Percentiles rank a stretch among this genome's conserved stretches.
Conservation (phyloP, 2,888 invertebrate species). For the Pristionchus arcanus region DNA sequence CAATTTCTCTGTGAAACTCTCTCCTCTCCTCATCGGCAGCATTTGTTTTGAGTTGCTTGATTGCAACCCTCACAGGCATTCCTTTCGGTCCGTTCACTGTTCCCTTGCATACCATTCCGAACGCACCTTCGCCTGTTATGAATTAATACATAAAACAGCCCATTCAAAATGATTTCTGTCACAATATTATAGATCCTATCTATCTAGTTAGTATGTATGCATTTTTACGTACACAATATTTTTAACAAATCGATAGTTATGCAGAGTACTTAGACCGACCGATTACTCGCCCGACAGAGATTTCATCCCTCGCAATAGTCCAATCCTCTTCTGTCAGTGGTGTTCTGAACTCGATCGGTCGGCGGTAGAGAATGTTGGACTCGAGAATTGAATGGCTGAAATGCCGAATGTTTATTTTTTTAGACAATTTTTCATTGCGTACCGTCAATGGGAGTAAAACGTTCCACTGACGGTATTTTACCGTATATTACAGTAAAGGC, state of each 20-base stretch:
- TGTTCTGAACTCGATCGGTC: slow-evolving; percentile 58
- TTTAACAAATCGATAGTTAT: too few species aligned
- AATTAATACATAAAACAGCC: slow-evolving; percentile 78
- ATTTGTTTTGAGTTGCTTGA: slow-evolving; percentile 87
- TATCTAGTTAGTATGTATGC: too few species aligned
- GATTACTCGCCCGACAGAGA: slow-evolving; percentile 66
- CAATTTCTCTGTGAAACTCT: slow-evolving; percentile 67
- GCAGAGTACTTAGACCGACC: too few species aligned
- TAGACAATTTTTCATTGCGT: background rate
- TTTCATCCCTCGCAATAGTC: slow-evolving; percentile 67
- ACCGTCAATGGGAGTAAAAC: too few species aligned
- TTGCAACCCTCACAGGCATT: slow-evolving; percentile 85
- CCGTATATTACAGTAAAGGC: too few species aligned
- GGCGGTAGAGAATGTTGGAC: slow-evolving; percentile 72
- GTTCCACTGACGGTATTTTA: too few species aligned
- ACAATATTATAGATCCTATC: too few species aligned
- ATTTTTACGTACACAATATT: too few species aligned
- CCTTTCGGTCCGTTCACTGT: slow-evolving; percentile 83
- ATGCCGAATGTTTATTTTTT: background rate
- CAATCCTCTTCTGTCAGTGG: slow-evolving; percentile 65
- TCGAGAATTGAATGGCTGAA: slow-evolving; percentile 70
- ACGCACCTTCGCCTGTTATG: slow-evolving; percentile 87
- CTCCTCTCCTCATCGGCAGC: slow-evolving; percentile 70
- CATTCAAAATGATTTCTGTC: too few species aligned
- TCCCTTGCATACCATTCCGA: slow-evolving; percentile 87